A percentile compares a stretch with the other conserved stretches of the same genome.
Evolutionary conservation across 2,113 vertebrate species (phyloP).

Genomic region (Platichthys flesus): DNA sequence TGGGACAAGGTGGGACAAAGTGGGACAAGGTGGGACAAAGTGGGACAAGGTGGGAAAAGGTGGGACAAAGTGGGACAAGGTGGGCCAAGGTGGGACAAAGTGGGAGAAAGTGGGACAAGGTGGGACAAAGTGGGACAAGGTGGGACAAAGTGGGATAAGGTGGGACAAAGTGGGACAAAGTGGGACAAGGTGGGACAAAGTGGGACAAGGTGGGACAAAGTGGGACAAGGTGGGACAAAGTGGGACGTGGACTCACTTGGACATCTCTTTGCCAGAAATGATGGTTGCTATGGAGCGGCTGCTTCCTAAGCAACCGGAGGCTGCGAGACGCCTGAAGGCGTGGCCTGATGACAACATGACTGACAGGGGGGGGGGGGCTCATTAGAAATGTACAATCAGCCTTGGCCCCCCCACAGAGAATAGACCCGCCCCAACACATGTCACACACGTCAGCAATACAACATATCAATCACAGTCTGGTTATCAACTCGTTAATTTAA

Average conservation of each 20-base stretch:
- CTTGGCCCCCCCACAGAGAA: neutral
- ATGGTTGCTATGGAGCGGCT: conserved; percentile 67
- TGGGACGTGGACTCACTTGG: conserved; percentile 66
- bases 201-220: neutral
- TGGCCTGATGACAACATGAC: conserved; percentile 61
- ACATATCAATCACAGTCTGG: neutral
- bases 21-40: neutral
- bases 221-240: neutral
- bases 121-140: neutral
- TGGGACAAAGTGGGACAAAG: neutral
- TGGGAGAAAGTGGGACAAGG: neutral
- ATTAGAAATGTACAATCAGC: neutral
- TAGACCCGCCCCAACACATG: neutral
- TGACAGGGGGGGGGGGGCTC: conserved; percentile 16
- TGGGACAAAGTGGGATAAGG: neutral
- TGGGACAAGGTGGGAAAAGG: neutral
- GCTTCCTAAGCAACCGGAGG: conserved; percentile 27
- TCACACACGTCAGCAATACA: neutral
- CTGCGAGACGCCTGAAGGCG: conserved; percentile 7
- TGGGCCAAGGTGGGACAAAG: neutral
- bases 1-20: neutral
- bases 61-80: neutral
- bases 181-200: neutral
- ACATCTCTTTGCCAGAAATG: conserved; percentile 75
- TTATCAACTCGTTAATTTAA: too few relatives aligned